Conservation (phyloP, 2,797 vertebrate genomes). For the Falco biarmicus region DNA sequence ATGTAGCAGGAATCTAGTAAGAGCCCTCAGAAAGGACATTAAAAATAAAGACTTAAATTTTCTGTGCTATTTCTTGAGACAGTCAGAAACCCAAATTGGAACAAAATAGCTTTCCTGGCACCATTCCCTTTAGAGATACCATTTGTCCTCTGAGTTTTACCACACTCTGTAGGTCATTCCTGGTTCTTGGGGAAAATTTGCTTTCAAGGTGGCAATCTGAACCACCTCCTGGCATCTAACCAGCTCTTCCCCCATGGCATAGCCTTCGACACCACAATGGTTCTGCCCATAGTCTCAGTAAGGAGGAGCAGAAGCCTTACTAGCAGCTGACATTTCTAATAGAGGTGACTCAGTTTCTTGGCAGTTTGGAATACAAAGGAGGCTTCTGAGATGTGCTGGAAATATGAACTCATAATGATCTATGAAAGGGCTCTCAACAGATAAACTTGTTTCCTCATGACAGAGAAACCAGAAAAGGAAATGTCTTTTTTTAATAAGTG, state of each 20-base stretch:
- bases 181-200: slow-evolving; percentile 26
- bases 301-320: background rate
- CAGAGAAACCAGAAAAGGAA: background rate
- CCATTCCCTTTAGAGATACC: background rate
- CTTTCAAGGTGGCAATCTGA: slow-evolving; percentile 50
- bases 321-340: background rate
- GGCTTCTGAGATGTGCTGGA: background rate
- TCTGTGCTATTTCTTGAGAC: background rate
- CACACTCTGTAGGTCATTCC: background rate
- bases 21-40: background rate
- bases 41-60: background rate
- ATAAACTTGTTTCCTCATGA: background rate
- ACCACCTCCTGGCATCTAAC: background rate
- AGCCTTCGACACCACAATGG: background rate
- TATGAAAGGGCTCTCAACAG: background rate
- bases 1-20: background rate
- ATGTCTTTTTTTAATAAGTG: background rate
- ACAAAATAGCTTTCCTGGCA: slow-evolving; percentile 21
- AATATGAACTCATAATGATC: background rate
- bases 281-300: background rate
- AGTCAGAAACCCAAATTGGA: background rate
- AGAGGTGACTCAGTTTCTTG: background rate
- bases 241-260: background rate
- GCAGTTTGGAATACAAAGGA: background rate
- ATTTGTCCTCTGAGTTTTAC: background rate